Conservation (phyloP, 2,888 invertebrate species). For the Stenchaetothrips biformis region DNA sequence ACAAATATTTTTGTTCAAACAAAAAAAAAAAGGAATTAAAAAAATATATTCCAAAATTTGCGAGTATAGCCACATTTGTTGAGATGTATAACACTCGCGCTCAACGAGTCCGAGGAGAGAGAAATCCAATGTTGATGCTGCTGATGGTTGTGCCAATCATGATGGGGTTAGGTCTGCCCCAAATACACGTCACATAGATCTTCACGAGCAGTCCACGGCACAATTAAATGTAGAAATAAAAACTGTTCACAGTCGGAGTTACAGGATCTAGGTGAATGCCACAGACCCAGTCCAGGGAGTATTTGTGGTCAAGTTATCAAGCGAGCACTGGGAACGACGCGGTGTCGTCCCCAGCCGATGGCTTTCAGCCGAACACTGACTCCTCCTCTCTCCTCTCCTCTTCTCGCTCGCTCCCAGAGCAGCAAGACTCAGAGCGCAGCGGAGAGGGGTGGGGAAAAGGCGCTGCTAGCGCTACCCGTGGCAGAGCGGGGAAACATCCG, state of each 20-base stretch:
- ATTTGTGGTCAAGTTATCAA: neutral
- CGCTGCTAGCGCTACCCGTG: too few species aligned
- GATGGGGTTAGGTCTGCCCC: slow-evolving; percentile 7
- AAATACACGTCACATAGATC: neutral
- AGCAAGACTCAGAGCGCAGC: neutral
- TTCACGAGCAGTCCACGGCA: neutral
- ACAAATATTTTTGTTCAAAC: too few species aligned
- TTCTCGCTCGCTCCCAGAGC: neutral
- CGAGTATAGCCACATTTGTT: slow-evolving; percentile 3
- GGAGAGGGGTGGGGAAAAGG: neutral
- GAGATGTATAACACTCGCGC: neutral
- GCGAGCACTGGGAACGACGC: slow-evolving; percentile 9
- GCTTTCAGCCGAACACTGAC: slow-evolving; percentile 18
- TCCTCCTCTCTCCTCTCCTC: too few species aligned
- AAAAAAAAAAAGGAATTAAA: slow-evolving; percentile 37
- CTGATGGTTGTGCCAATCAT: slow-evolving; percentile 1
- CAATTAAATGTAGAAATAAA: neutral
- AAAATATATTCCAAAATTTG: neutral
- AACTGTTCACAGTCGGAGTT: neutral
- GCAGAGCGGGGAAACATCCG: too few species aligned
- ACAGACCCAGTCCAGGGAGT: neutral
- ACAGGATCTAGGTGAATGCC: neutral
- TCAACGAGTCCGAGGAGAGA: slow-evolving; percentile 16
- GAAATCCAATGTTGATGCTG: slow-evolving; percentile 21
- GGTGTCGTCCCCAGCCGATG: slow-evolving; percentile 19